phyloP scores from a whole-genome alignment of 37 sponge, comb jelly and placozoan genomes.

The Cladorhizidae sp. region DNA sequence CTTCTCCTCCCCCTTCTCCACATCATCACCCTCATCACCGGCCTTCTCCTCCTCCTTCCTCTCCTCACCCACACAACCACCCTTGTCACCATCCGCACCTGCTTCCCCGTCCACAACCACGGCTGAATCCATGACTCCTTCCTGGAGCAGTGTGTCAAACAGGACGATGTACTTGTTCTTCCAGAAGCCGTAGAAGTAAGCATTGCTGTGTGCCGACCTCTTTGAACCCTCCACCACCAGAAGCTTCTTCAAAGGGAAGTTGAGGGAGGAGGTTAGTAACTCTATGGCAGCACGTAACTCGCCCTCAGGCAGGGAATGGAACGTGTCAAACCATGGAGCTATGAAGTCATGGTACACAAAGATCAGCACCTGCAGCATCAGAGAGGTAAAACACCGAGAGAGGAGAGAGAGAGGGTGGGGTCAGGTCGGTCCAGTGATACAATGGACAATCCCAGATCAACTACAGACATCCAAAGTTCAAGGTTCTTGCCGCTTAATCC shows the following conservation, averaged over 20 bases:
- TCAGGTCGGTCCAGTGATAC: too few species aligned
- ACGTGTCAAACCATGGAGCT: constrained; percentile 97
- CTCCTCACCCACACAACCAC: background rate
- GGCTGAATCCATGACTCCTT: constrained; percentile 42
- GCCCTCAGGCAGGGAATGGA: constrained; percentile 89
- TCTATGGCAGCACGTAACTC: constrained; percentile 77
- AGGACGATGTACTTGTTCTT: constrained; percentile 95
- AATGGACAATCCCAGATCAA: too few species aligned
- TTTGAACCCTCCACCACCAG: constrained; percentile 92
- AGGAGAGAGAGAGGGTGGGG: background rate
- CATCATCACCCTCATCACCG: background rate
- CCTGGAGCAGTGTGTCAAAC: constrained; percentile 92
- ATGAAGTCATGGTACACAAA: constrained; percentile 91
- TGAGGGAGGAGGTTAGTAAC: constrained; percentile 62
- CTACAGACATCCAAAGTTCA: too few species aligned
- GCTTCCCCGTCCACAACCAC: background rate
- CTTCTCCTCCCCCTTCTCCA: background rate
- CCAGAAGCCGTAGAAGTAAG: constrained; percentile 97
- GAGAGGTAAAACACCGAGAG: background rate
- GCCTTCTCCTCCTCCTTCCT: background rate
- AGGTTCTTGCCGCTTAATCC: too few species aligned
- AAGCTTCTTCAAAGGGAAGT: constrained; percentile 90
- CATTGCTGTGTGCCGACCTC: constrained; percentile 95
- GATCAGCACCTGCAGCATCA: constrained; percentile 56
- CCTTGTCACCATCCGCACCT: background rate